These are phyloP conservation scores for Paracyprichromis sp. DNA, from an alignment of 2,113 vertebrate species.

Conservation along the genomic window DNA sequence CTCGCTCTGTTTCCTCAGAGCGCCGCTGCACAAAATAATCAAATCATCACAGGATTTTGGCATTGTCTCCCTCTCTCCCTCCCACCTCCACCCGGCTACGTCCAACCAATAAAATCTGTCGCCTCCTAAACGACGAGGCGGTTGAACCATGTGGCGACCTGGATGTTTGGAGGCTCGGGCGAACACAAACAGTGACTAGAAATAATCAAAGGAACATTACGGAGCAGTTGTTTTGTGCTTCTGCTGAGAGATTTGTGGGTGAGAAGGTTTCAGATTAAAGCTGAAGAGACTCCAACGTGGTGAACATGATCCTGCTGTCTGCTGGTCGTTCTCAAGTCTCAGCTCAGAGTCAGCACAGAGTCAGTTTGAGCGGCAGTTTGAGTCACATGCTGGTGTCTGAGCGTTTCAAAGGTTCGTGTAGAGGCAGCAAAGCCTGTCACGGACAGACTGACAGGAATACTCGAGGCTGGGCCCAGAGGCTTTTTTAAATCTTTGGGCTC, in stretches of 20 bases:
- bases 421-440: background rate
- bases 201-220: background rate
- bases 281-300: background rate
- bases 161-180: background rate
- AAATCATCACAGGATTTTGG: slow-evolving; percentile 48
- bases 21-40: slow-evolving; percentile 21
- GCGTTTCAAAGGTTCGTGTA: background rate
- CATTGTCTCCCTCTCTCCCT: background rate
- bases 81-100: background rate
- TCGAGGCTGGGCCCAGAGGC: background rate
- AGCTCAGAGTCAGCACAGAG: background rate
- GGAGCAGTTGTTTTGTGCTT: background rate
- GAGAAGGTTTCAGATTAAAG: background rate
- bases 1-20: background rate
- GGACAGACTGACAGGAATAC: background rate
- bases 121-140: background rate
- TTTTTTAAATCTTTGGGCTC: background rate
- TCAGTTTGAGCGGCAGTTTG: background rate
- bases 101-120: slow-evolving; percentile 13
- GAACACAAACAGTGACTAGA: background rate
- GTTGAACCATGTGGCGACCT: background rate
- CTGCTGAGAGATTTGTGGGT: background rate
- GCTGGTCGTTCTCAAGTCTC: background rate
- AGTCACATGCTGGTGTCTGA: background rate
- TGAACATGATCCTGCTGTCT: background rate